phyloP scores from a whole-genome alignment of 2,797 vertebrate genomes.

The Heteromormyrus szaboi region DNA sequence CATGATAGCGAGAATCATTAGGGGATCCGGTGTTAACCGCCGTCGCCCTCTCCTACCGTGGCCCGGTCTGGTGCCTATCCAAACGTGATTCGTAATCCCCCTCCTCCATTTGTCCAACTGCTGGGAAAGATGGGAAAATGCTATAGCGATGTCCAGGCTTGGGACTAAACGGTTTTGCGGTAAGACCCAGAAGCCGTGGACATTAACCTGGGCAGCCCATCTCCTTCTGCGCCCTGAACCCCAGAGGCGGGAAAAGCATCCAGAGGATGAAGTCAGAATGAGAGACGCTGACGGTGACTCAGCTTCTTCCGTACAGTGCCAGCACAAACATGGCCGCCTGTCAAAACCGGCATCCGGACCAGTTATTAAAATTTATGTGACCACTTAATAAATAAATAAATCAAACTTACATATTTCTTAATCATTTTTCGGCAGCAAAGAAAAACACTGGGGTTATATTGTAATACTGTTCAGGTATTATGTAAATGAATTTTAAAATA shows the following conservation, averaged over 20 bases:
- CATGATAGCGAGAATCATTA: slow-evolving; percentile 27
- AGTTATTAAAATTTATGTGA: background rate
- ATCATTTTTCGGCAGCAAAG: background rate
- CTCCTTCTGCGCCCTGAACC: background rate
- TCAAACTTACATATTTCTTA: background rate
- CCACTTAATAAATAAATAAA: background rate
- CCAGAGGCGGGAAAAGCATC: background rate
- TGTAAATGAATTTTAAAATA: background rate
- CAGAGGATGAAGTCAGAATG: background rate
- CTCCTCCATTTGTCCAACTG: slow-evolving; percentile 27
- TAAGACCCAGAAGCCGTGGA: slow-evolving; percentile 36
- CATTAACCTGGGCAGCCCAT: slow-evolving; percentile 41
- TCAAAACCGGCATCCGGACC: background rate
- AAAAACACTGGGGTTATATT: background rate
- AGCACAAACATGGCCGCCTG: background rate
- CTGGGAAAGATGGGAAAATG: slow-evolving; percentile 26
- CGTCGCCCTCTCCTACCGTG: slow-evolving; percentile 27
- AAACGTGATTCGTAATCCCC: slow-evolving; percentile 6
- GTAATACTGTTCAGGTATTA: background rate
- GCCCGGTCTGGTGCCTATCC: slow-evolving; percentile 5
- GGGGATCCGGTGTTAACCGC: slow-evolving; percentile 33
- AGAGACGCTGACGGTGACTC: background rate
- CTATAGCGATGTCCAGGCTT: slow-evolving; percentile 35
- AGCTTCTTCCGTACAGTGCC: background rate
- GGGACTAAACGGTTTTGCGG: slow-evolving; percentile 25